Base-by-base conservation (phyloP, 2,797 vertebrate genomes). In the Eulemur coronatus region DNA sequence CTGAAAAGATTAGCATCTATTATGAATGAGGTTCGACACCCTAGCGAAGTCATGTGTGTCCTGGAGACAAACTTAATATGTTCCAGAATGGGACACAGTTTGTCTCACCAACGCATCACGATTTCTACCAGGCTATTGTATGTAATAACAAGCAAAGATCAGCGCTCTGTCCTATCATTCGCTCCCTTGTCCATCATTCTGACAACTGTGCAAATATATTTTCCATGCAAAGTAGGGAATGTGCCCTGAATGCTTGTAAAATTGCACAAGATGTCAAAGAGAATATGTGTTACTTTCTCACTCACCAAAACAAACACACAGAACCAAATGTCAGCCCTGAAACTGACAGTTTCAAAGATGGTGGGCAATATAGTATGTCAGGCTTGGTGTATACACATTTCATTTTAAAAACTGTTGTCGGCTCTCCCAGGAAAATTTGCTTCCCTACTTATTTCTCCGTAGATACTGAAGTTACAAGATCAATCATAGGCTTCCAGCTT, bases 1-100 rank as follows among this genome's bases (percentile, higher is more conserved):
- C 99, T 99, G 99, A 99, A 99, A 99, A 99, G 99, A 99, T 99
- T 99, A 99, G 99, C 99, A 99, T 99, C 99, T 99, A 99, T 99
- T 99, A 99, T 99, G 99, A 99, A 99, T 99, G 99, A 99, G 99
- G 99, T 99, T 98, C 99, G 98, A 99, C 99, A 99, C 99, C 99
- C 99, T 99, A 98, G 99, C 99, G 99, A 99, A 99, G 99, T 99
- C 99, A 99, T 99, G 99, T 99, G 99, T 99, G 99, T 99, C 99
- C 99, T 97, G 98, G 99, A 99, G 99, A 99, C 99, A 99, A 99
- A 99, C 99, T 99, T 99, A 99, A 99, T 99, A 99, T 99, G 99
- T 99, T 99, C 98, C 98, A 98, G 99, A 99, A 98, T 98, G 99
- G 99, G 99, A 99, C 99, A 99, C 99, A 99, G 99, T 99, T 99